phyloP scores from a whole-genome alignment of 2,888 invertebrate species.

The Tetranychus piercei region DNA sequence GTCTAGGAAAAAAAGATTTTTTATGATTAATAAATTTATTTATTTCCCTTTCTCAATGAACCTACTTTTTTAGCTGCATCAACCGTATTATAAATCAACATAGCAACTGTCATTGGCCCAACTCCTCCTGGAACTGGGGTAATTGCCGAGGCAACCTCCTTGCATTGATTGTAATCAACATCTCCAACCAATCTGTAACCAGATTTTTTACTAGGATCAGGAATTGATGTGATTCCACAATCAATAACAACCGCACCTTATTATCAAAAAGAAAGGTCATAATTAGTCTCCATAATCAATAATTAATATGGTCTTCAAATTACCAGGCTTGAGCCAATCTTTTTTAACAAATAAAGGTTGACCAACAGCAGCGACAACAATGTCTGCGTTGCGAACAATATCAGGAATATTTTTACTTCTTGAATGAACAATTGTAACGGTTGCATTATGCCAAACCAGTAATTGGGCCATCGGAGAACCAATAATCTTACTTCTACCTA shows the following conservation, averaged over 20 bases:
- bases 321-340: slow-evolving; percentile 73
- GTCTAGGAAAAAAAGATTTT: too few species aligned
- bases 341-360: slow-evolving; percentile 71
- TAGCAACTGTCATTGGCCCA: slow-evolving; percentile 96
- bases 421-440: slow-evolving; percentile 92
- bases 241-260: slow-evolving; percentile 87
- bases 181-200: slow-evolving; percentile 57
- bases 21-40: too few species aligned
- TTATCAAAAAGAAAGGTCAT: not conserved
- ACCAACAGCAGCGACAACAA: slow-evolving; percentile 90
- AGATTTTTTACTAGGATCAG: slow-evolving; percentile 54
- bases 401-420: slow-evolving; percentile 60
- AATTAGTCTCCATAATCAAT: slow-evolving; percentile 3
- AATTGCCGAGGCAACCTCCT: slow-evolving; percentile 60
- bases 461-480: slow-evolving; percentile 86
- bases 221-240: slow-evolving; percentile 84
- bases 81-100: slow-evolving; percentile 41
- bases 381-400: slow-evolving; percentile 49
- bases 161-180: slow-evolving; percentile 66
- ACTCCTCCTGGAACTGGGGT: slow-evolving; percentile 93
- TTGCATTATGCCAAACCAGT: slow-evolving; percentile 87
- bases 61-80: slow-evolving; percentile 24
- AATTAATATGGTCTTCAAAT: not conserved
- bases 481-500: slow-evolving; percentile 83
- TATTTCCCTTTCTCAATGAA: too few species aligned